Evolutionary conservation across 2,113 vertebrate species (phyloP), one percentile per base, ranked within the genome.

Genomic region (Psittacus erithacus): DNA sequence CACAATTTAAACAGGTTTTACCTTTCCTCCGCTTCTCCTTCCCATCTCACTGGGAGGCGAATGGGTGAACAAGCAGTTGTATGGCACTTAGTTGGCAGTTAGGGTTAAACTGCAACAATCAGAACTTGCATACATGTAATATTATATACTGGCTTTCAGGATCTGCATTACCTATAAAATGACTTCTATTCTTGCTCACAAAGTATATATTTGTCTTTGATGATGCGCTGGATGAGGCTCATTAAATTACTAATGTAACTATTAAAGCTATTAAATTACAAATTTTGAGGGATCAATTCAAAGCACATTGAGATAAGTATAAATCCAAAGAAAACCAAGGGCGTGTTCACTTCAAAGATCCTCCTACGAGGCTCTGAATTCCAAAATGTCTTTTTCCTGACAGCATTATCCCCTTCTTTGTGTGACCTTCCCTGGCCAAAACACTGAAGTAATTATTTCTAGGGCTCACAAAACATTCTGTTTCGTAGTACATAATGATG

Each of bases 201-300:
- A 88, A 85, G 65, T 84, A 38, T 77, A 80, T 22, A 24, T 60
- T 81, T 93, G 88, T 31, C 83, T 87, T 83, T 84, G 80, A 91
- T 47, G 46, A 60, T 82, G 59, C 69, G 44, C 86, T 87, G 41
- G 53, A 91, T 38, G 25, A 33, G 53, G 53, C 62, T 95, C 59
- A 76, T 91, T 93, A 96, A 93, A 79, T 96, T 96, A 92, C 93
- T 95, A 94, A 96, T 94, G 92, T 86, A 88, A 82, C 90, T 93
- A 95, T 92, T 96, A 95, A 94, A 94, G 95, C 88, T 93, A 95
- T 96, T 89, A 84, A 91, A 84, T 94, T 96, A 93, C 88, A 78
- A 92, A 28, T 91, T 94, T 95, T 91, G 83, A 95, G 70, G 69
- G 62, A 92, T 89, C 79, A 82, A 59, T 91, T 89, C 86, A 95